Base-by-base conservation (phyloP, 2,797 vertebrate species). In the Rhinophrynus dorsalis region DNA sequence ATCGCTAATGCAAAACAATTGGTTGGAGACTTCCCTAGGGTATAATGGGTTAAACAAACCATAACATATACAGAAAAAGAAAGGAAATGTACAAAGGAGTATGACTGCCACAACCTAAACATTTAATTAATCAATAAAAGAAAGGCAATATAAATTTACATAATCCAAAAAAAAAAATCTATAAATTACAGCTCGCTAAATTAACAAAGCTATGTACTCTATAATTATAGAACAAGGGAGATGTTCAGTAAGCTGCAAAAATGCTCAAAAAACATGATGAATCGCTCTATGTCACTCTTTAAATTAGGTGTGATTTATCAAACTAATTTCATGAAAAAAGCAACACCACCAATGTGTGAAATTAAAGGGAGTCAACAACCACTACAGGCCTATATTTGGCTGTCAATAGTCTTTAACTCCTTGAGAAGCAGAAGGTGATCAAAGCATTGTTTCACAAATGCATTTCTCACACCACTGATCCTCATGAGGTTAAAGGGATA, bases 291-390 rank as follows among this genome's bases (percentile, higher is more conserved):
- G 35, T 21, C 11, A 6, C 37, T 15, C 24, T 21, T 23, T 52
- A 42, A 54, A 65, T 65, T 54, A 42, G 21, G 38, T 15, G 29
- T 38, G 33, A 54, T 17, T 47, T 15, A 62, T 50, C 40, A 61
- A 21, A 61, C 15, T 42, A 15, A 21, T 18, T 29, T 20, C 42
- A 17, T 1, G 17, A 42, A 26, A 45, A 27, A 44, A 60, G 3
- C 10, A 21, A 7, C 9, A 33, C n/a, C n/a, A n/a, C n/a, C n/a
- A n/a, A n/a, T n/a, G n/a, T n/a, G n/a, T n/a, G n/a, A n/a, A n/a
- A n/a, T n/a, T n/a, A n/a, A n/a, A n/a, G n/a, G n/a, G n/a, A n/a
- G n/a, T n/a, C n/a, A n/a, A n/a, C n/a, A n/a, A n/a, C n/a, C n/a
- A n/a, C n/a, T n/a, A n/a, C n/a, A n/a, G n/a, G n/a, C n/a, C n/a